phyloP scores from a whole-genome alignment of 2,113 vertebrate genomes.

The Hyperopisus bebe region DNA sequence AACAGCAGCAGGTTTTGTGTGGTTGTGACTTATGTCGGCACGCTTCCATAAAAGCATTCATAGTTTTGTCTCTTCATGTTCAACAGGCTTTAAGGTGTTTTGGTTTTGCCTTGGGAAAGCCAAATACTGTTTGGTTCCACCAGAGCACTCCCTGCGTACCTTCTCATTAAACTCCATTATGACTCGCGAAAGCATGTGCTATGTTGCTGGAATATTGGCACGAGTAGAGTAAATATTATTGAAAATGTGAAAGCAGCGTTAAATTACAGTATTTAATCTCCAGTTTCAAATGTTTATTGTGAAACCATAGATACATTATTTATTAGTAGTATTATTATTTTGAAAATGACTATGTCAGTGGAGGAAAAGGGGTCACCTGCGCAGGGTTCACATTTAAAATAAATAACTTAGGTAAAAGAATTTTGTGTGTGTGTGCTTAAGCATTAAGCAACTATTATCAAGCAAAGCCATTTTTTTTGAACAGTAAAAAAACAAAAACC shows the following conservation, averaged over 20 bases:
- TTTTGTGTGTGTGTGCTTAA: not conserved
- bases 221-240: slow-evolving; percentile 5
- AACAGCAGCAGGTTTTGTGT: slow-evolving; percentile 5
- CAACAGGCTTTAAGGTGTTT: slow-evolving; percentile 16
- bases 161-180: slow-evolving; percentile 11
- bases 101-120: slow-evolving; percentile 22
- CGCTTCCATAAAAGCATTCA: not conserved
- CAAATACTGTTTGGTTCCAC: not conserved
- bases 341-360: not conserved
- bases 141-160: slow-evolving; percentile 8
- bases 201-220: not conserved
- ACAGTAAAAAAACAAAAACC: not conserved
- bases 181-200: not conserved
- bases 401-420: not conserved
- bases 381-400: not conserved
- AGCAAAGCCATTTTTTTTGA: not conserved
- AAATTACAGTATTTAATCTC: not conserved
- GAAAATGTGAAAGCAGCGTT: not conserved
- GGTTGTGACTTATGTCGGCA: slow-evolving; percentile 7
- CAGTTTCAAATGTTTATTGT: slow-evolving; percentile 18
- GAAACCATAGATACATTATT: slow-evolving; percentile 13
- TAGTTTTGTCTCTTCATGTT: slow-evolving; percentile 8
- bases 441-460: not conserved
- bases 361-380: not conserved
- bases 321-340: not conserved